Evolutionary conservation across 2,888 invertebrate species (phyloP), one percentile per base, ranked within the genome.

Genomic region (Ganaspis brasiliensis): DNA sequence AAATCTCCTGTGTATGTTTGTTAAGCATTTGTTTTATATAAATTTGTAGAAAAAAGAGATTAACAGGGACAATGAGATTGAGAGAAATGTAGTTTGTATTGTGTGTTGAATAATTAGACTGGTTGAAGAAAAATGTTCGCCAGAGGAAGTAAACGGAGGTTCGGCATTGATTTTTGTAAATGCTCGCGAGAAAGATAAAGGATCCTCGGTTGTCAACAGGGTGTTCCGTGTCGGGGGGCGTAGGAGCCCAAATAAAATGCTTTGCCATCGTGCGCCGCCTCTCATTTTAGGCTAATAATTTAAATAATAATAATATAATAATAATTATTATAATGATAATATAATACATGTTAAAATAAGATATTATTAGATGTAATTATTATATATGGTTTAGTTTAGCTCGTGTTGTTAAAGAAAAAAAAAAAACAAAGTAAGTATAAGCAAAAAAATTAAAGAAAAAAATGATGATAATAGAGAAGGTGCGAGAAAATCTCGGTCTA

Each of bases 351-450:
- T 91, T 91, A 91, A 85, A 88, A 88, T 91, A 91, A 91, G 91
- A 91, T 91, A 91, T 91, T 91, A 91, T 90, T 91, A 91, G 91
- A 91, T 90, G 91, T 91, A 91, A 91, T 91, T 91, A 91, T 91
- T 91, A 91, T 91, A 89, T 87, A 91, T 91, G 90, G 90, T 90
- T 89, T 91, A 91, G 91, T 90, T 86, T 91, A 91, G 91, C 90
- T 90, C 90, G 91, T 91, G 91, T 91, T 91, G 91, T 91, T 91
- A 89, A 91, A 87, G 87, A 90, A 89, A 89, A 88, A 84, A 88
- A 84, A 86, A 85, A 84, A 80, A 80, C 73, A 81, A 83, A 83
- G 79, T 80, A 77, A 78, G 81, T 81, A 76, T 80, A 83, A 84
- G 74, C 63, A 80, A 75, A 78, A 72, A 81, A 76, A 57, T 67